Evolutionary conservation across 2,797 vertebrate species (phyloP).

Genomic region (Gambelia wislizenii): DNA sequence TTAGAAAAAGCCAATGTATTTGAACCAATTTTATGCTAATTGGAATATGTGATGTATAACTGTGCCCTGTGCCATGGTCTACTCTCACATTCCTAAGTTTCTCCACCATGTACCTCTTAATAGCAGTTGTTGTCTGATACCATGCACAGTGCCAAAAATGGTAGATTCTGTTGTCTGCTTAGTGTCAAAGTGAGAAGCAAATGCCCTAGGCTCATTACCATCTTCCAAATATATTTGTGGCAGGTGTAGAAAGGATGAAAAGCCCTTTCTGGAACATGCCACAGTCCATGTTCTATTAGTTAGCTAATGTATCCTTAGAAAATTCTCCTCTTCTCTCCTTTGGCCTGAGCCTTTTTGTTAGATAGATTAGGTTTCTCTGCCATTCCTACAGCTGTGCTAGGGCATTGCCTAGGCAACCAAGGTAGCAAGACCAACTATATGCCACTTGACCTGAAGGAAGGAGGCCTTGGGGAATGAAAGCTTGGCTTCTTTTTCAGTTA

Average conservation of each 20-base stretch:
- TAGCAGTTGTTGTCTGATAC: neutral
- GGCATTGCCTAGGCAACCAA: conserved; percentile 14
- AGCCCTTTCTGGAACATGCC: neutral
- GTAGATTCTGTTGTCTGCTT: neutral
- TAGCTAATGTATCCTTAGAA: neutral
- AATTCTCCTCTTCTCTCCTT: neutral
- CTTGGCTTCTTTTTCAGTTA: neutral
- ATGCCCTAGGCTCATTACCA: neutral
- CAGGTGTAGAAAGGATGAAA: neutral
- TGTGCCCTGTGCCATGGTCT: neutral
- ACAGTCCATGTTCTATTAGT: neutral
- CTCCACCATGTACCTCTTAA: neutral
- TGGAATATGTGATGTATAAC: neutral
- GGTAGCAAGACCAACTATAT: neutral
- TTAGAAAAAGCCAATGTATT: neutral
- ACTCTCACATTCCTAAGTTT: neutral
- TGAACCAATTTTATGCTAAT: neutral
- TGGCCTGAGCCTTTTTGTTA: neutral
- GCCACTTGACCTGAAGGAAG: neutral
- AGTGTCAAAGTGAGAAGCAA: neutral
- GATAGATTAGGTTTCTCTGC: neutral
- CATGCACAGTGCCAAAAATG: neutral
- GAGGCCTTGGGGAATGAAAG: neutral
- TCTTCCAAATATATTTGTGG: neutral
- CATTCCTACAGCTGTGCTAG: neutral